Evolutionary conservation across 2,797 vertebrate genomes (phyloP), one percentile per base, ranked within the genome.

Genomic region (Gymnoscopelus microlampas): DNA sequence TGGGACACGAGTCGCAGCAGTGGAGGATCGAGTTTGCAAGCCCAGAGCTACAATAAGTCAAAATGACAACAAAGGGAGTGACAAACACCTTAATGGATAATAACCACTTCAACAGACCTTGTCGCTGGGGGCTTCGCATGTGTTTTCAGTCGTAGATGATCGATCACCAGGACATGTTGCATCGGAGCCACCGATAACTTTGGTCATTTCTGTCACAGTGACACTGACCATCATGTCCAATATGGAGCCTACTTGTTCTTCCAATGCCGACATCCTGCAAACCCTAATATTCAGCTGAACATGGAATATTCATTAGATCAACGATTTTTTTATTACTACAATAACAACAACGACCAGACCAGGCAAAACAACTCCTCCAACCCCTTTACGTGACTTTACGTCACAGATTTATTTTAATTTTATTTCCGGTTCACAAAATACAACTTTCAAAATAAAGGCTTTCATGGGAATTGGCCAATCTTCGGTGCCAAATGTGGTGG

Each of bases 191-290:
- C 74, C 58, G 61, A 88, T 1, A 76, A 92, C 71, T 87, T 84
- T 90, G 51, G 29, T 78, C 39, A 93, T 83, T 84, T 92, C 89
- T 29, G 80, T 23, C 0, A 94, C 80, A 1, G 87, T 72, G 4
- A 70, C 59, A 0, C 66, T 83, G 5, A 93, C 79, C 77, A 93
- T 82, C 3, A 67, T 51, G 70, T 93, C 87, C 80, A 94, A 63
- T 61, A 94, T 73, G 81, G 89, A 74, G 57, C 68, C 70, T 0
- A 93, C 70, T 53, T 73, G 85, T 53, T 50, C 63, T 76, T 92
- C 87, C n/a, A 92, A 4, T 2, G 82, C 78, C 0, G 82, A 82
- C 91, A 93, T 92, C 1, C 8, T 68, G 69, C 9, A 14, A 2
- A 0, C n/a, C 24, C 3, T 50, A 11, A n/a, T 50, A 19, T 3